Evolutionary conservation across 2,113 vertebrate genomes (phyloP).

Genomic region (Grammomys dolichurus): DNA sequence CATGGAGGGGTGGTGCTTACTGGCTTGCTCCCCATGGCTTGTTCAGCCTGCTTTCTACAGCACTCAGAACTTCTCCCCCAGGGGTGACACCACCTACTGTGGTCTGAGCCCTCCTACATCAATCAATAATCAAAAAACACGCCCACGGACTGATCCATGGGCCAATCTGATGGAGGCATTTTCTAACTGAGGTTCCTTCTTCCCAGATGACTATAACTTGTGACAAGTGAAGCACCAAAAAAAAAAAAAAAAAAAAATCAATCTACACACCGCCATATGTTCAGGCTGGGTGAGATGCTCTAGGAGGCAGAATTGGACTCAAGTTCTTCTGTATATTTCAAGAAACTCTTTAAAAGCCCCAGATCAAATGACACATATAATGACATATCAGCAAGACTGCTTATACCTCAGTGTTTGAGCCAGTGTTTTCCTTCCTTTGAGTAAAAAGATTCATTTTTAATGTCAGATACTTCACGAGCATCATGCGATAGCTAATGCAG

Average conservation of each 20-base stretch:
- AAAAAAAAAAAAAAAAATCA: neutral
- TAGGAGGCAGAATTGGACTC: neutral
- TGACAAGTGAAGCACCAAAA: neutral
- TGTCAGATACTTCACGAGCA: conserved; percentile 3
- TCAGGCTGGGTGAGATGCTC: neutral
- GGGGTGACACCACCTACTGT: neutral
- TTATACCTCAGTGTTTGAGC: neutral
- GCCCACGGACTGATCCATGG: neutral
- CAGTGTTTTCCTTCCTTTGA: neutral
- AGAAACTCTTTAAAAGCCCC: neutral
- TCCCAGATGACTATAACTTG: neutral
- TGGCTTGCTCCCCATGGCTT: neutral
- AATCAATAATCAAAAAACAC: neutral
- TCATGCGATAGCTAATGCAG: neutral
- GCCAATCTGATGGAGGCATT: neutral
- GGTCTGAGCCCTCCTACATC: neutral
- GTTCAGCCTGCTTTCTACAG: neutral
- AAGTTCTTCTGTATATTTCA: neutral
- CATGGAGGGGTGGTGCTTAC: neutral
- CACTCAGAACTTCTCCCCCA: neutral
- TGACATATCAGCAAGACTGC: neutral
- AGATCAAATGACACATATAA: neutral
- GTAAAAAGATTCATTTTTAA: conserved; percentile 16
- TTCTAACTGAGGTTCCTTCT: neutral
- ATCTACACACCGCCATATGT: neutral